These are phyloP conservation scores for Enteromius unitaeniatus DNA, from an alignment of 2,797 vertebrate genomes.

Conservation along the genomic window DNA sequence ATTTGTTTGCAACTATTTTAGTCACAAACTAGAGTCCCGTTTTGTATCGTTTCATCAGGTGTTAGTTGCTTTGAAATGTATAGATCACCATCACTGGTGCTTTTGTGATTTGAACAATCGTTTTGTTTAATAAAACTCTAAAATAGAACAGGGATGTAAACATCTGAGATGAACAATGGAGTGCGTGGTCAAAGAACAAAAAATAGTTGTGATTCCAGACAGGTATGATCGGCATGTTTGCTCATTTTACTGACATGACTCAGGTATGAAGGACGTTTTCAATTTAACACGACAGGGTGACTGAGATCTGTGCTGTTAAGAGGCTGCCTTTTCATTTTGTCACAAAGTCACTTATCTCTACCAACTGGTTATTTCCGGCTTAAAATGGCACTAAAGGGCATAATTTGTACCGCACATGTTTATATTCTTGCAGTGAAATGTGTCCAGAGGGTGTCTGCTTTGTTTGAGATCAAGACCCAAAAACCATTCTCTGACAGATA, in stretches of 20 bases:
- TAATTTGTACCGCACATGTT: neutral
- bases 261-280: conserved; percentile 20
- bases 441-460: neutral
- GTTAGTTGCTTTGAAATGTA: neutral
- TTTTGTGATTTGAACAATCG: neutral
- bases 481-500: conserved; percentile 1
- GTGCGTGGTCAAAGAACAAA: neutral
- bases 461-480: neutral
- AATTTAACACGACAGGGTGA: neutral
- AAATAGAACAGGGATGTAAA: neutral
- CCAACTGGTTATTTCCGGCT: neutral
- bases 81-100: neutral
- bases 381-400: neutral
- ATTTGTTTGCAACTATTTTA: neutral
- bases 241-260: conserved; percentile 11
- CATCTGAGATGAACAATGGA: neutral
- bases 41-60: neutral
- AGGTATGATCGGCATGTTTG: conserved; percentile 18
- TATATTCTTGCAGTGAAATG: neutral
- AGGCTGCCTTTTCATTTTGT: neutral
- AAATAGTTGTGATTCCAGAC: conserved; percentile 9
- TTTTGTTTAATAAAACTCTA: neutral
- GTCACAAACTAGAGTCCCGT: no score
- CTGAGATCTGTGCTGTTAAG: neutral
- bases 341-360: conserved; percentile 4